phyloP scores from a whole-genome alignment of 2,888 invertebrate genomes.

The Melieria crassipennis region DNA sequence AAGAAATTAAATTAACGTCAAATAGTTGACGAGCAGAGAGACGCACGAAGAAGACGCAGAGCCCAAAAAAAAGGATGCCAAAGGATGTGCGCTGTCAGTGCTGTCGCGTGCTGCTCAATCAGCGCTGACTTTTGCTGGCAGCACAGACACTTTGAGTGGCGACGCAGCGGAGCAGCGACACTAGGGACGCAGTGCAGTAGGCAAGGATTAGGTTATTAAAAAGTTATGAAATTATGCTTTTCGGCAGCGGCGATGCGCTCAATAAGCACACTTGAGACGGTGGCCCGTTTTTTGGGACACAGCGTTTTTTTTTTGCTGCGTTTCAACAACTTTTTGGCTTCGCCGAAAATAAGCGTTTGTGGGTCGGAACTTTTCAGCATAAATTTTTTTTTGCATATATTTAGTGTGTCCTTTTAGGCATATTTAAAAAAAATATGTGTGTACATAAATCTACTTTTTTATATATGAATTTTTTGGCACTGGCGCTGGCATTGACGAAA shows the following conservation, averaged over 20 bases:
- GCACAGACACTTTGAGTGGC: background rate
- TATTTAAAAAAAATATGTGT: background rate
- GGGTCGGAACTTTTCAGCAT: background rate
- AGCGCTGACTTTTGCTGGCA: conserved; percentile 6
- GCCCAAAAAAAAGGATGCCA: conserved; percentile 9
- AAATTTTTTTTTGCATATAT: conserved; percentile 7
- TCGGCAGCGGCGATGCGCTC: background rate
- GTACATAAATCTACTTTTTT: no score
- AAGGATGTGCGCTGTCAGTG: conserved; percentile 3
- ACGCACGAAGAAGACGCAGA: conserved; percentile 9
- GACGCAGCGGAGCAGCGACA: background rate
- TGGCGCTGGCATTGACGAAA: background rate
- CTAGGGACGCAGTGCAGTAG: background rate
- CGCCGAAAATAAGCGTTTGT: background rate
- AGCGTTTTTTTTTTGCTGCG: background rate
- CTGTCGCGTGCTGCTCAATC: conserved; percentile 11
- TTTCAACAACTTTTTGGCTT: background rate
- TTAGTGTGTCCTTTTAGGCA: conserved; percentile 4
- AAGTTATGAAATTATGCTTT: conserved; percentile 20
- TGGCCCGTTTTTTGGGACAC: background rate
- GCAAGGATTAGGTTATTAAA: conserved; percentile 29
- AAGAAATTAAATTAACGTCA: conserved; percentile 41
- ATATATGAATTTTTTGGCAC: no score
- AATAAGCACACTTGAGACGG: conserved; percentile 29
- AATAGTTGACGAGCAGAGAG: conserved; percentile 23